phyloP scores from a whole-genome alignment of 2,113 vertebrate genomes.

The Megaceryle torquata region DNA sequence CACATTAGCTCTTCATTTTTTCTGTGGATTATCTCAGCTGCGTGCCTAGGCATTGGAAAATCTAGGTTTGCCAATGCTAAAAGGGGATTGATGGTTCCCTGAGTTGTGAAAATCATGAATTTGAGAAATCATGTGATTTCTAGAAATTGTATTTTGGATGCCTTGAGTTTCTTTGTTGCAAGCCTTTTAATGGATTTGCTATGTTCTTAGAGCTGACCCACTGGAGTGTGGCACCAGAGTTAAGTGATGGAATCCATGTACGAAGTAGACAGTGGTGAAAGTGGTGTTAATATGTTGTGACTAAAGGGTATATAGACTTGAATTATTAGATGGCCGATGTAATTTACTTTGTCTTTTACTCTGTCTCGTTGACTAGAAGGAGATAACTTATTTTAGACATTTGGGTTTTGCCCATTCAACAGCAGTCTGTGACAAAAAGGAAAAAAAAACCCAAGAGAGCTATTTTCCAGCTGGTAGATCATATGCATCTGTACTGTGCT shows the following conservation, averaged over 20 bases:
- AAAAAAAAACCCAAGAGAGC: background rate
- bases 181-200: background rate
- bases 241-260: background rate
- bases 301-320: background rate
- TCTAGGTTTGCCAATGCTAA: background rate
- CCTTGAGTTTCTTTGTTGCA: background rate
- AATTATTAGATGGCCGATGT: background rate
- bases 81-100: background rate
- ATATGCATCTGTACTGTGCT: background rate
- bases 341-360: background rate
- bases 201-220: background rate
- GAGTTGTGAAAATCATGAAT: background rate
- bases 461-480: background rate
- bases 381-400: background rate
- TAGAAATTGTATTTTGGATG: background rate
- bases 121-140: background rate
- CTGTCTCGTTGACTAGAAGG: background rate
- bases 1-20: background rate
- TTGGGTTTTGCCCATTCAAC: background rate
- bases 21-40: background rate
- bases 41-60: background rate
- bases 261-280: background rate
- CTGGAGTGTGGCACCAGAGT: background rate
- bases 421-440: background rate
- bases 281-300: background rate